Base-by-base conservation (phyloP, 2,888 invertebrate genomes). In the Ophioninae sp. region DNA sequence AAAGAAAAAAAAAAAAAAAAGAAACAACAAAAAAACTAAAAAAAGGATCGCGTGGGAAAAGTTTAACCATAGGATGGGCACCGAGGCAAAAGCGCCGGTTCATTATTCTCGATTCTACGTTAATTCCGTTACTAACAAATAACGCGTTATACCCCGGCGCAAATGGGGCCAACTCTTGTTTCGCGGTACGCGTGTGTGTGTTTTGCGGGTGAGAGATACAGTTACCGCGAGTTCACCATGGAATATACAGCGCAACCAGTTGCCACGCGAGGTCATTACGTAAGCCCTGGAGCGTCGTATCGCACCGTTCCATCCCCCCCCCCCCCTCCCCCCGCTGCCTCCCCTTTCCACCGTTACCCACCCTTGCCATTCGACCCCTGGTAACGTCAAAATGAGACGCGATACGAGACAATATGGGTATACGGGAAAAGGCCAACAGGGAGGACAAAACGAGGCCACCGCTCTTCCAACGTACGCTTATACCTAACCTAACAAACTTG, bases 271-370 rank as follows among this genome's bases (percentile, higher is more conserved):
- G 62, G 56, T 70, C 56, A 30, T 41, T 73, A 17, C 41, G 13
- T 39, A 75, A 79, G 65, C 82, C 70, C 79, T 6, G 39, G 67
- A 83, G 79, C 67, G 17, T 83, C 76, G 75, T 76, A 67, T 59
- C 41, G 50, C 64, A 30, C 65, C 13, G 21, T n/a, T n/a, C n/a
- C n/a, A n/a, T n/a, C n/a, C n/a, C n/a, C n/a, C n/a, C n/a, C n/a
- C n/a, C n/a, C n/a, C n/a, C n/a, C n/a, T n/a, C n/a, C n/a, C n/a
- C n/a, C n/a, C n/a, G n/a, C n/a, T n/a, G n/a, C n/a, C n/a, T n/a
- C 30, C 37, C n/a, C 20, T 64, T 44, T 23, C 75, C 17, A 17
- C 41, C n/a, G 44, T 70, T n/a, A 39, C 59, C 37, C 59, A 61
- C 37, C 20, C 39, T 67, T 44, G 44, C 39, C 41, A n/a, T 61